These are phyloP conservation scores for Chaenocephalus aceratus DNA, from an alignment of 2,113 vertebrate genomes.

Conservation along the genomic window DNA sequence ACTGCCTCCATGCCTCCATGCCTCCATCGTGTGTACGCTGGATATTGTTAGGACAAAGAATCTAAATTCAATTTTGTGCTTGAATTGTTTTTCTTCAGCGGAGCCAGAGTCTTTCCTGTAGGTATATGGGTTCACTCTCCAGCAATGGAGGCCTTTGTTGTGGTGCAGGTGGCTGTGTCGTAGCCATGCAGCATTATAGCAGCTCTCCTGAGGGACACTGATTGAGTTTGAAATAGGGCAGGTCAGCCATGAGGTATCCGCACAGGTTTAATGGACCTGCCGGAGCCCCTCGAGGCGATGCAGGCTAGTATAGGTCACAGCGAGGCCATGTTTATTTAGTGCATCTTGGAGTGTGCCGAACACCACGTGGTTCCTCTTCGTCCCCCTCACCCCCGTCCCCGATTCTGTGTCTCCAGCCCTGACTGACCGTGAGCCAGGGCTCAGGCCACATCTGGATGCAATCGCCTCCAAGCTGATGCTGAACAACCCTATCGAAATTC, in stretches of 20 bases:
- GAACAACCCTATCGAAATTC: conserved; percentile 51
- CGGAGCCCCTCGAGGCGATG: conserved; percentile 55
- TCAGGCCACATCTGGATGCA: conserved; percentile 77
- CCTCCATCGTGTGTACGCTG: conserved; percentile 51
- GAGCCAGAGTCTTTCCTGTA: conserved; percentile 51
- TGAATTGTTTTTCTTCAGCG: conserved; percentile 66
- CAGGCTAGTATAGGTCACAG: conserved; percentile 64
- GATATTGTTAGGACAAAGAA: conserved; percentile 66
- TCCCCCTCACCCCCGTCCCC: conserved; percentile 35
- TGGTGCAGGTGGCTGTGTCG: conserved; percentile 35
- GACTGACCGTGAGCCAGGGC: conserved; percentile 47
- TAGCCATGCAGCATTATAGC: conserved; percentile 31
- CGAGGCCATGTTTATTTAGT: conserved; percentile 80
- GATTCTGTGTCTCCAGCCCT: conserved; percentile 31
- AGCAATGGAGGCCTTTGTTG: conserved; percentile 50
- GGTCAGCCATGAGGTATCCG: conserved; percentile 68
- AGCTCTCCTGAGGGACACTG: conserved; percentile 64
- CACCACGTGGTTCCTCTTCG: conserved; percentile 60
- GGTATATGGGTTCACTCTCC: conserved; percentile 48
- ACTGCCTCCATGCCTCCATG: conserved; percentile 39
- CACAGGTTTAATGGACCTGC: conserved; percentile 77
- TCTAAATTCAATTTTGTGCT: conserved; percentile 72
- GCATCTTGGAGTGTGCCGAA: conserved; percentile 76
- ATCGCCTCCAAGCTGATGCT: conserved; percentile 42
- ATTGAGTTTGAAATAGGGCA: conserved; percentile 82